Base-by-base conservation (phyloP, 1,140 invertebrate genomes). In the Neodiprion fabricii region DNA sequence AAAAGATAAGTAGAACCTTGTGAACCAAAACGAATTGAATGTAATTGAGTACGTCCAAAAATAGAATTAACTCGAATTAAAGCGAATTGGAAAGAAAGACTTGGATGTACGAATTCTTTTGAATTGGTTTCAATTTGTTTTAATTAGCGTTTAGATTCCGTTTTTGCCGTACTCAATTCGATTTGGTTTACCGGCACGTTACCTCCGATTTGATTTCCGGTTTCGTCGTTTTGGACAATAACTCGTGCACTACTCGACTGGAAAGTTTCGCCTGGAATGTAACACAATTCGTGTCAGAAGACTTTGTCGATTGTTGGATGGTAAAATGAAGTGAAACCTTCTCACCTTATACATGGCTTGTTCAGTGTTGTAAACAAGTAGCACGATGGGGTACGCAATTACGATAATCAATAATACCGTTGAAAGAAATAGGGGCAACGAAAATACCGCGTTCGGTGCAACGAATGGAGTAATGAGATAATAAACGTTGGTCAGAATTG, bases 401-500 rank as follows among this genome's bases (percentile, higher is more conserved):
- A 75, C 65, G n/a, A 75, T 21, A n/a, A 79, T 12, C 77, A 78
- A 80, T 0, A 75, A 11, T 2, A 70, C 2, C 9, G 77, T 74
- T 47, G 82, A 76, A 11, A 66, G 7, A 0, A 80, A 7, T 2
- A 75, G 1, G 3, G 53, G 0, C 9, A 9, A 17, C 0, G 74
- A 9, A n/a, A 66, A 23, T n/a, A 66, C 17, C 0, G 67, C 28
- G n/a, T 77, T 66, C 0, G 61, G n/a, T 9, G 75, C 49, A 3
- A 79, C 10, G 11, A 81, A 4, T 1, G 77, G 73, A 0, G 71
- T 49, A 0, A 77, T 48, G 5, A 83, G 69, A 1, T 80, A 83
- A 40, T 83, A 84, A 68, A 48, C 48, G 49, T 78, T 78, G 11
- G 72, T 78, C 17, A 81, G 50, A 0, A 80, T 66, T 1, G 77